Evolutionary conservation across 2,797 vertebrate genomes (phyloP).

Genomic region (Varecia variegata): DNA sequence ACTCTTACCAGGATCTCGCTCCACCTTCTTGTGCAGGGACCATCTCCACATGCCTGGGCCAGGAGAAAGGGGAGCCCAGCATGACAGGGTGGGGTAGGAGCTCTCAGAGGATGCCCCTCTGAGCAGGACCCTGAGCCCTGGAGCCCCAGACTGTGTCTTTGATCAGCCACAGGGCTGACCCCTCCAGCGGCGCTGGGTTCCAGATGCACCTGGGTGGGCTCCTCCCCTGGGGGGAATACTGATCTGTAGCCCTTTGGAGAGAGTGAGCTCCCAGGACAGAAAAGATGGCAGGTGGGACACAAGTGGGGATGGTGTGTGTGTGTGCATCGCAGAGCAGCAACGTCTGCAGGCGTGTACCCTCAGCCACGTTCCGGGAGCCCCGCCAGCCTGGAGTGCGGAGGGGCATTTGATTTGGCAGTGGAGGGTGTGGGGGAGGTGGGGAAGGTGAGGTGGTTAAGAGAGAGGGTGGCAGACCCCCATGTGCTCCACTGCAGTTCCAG

Average conservation of each 20-base stretch:
- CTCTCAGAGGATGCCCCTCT: not conserved
- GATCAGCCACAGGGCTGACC: not conserved
- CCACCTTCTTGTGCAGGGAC: constrained; percentile 95
- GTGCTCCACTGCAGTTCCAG: not conserved
- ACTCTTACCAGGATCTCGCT: constrained; percentile 88
- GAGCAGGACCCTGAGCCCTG: not conserved
- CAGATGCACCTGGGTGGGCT: accelerated
- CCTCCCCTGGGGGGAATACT: accelerated
- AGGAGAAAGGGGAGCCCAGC: not conserved
- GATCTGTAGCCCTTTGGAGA: not conserved
- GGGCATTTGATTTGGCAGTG: not conserved
- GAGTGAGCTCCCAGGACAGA: not conserved
- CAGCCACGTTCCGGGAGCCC: accelerated
- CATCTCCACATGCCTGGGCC: constrained; percentile 93
- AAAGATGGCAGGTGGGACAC: not conserved
- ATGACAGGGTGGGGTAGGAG: accelerated
- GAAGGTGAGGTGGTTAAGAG: not conserved
- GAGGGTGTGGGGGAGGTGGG: not conserved
- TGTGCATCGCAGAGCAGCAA: not conserved
- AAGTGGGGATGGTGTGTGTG: accelerated
- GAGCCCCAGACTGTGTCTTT: not conserved
- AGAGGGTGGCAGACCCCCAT: not conserved
- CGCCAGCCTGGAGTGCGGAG: not conserved
- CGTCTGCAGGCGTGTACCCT: too few species aligned
- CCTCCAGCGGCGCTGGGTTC: accelerated